Conservation (phyloP, 35 echinoderm and acorn worm species). For the Amphiura filiformis region DNA sequence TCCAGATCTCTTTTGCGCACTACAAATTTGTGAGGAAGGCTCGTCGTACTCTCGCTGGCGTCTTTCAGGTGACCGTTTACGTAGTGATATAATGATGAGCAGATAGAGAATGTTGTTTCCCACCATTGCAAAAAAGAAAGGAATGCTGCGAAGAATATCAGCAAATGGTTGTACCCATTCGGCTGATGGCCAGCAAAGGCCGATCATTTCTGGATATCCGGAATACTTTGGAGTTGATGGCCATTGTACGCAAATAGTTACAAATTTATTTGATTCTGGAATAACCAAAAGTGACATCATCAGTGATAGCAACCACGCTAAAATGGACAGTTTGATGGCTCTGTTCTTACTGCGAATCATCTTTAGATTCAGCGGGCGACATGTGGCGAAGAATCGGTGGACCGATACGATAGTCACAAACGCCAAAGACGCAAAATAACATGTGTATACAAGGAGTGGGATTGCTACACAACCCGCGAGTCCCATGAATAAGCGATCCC, state of each 20-base stretch:
- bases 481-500: constrained; percentile 40
- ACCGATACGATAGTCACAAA: constrained; percentile 37
- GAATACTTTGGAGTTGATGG: background rate
- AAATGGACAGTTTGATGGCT: background rate
- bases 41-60: background rate
- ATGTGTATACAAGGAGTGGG: constrained; percentile 22
- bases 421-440: constrained; percentile 50
- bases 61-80: background rate
- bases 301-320: background rate
- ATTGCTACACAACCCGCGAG: constrained; percentile 48
- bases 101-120: constrained; percentile 37
- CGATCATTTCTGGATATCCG: background rate
- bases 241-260: constrained; percentile 20
- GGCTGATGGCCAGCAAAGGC: background rate
- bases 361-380: constrained; percentile 22
- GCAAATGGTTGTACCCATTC: background rate
- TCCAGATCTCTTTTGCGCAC: background rate
- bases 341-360: constrained; percentile 4
- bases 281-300: constrained; percentile 1
- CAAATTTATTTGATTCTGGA: constrained; percentile 10
- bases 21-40: constrained; percentile 11
- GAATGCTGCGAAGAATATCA: constrained; percentile 24
- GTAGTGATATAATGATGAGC: constrained; percentile 23
- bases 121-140: constrained; percentile 41
- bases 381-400: constrained; percentile 43